These are phyloP conservation scores for Turritopsis rubra DNA, from an alignment of 30 jellyfish, hydroid and myxozoan species.

Conservation along the genomic window DNA sequence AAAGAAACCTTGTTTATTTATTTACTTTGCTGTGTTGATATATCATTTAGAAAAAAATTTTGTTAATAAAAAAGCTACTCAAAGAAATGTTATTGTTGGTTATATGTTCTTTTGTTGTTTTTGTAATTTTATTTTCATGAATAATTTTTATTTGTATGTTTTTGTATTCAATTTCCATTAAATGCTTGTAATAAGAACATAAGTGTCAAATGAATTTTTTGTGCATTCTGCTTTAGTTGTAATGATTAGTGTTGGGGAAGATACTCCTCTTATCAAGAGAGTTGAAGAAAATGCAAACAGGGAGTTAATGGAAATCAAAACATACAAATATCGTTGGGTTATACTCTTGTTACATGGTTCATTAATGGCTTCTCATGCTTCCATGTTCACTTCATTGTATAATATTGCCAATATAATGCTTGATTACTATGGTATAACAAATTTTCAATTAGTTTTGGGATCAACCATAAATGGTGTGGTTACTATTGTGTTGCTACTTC, in stretches of 20 bases:
- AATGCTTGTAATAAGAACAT: no score
- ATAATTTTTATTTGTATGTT: no score
- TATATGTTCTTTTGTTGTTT: no score
- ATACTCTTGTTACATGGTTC: conserved; percentile 1
- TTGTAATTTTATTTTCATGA: no score
- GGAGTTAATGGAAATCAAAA: not conserved
- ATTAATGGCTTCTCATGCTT: not conserved
- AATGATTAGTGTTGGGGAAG: not conserved
- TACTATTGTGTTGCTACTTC: not conserved
- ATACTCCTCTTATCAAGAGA: not conserved
- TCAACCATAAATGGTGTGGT: not conserved
- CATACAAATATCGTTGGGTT: conserved; percentile 1
- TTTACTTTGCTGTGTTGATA: no score
- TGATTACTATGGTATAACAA: conserved; percentile 4
- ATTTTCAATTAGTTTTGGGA: not conserved
- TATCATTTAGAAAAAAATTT: no score
- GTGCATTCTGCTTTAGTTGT: not conserved
- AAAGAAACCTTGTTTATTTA: no score
- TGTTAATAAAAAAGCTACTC: no score
- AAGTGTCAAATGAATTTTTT: not conserved
- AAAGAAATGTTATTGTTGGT: no score
- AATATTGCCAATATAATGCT: not conserved
- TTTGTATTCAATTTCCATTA: no score
- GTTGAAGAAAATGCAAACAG: not conserved
- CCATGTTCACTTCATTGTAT: not conserved